Percentiles rank a stretch among this genome's conserved stretches.
Conservation (phyloP, 2,888 invertebrate species). For the Lagria hirta region DNA sequence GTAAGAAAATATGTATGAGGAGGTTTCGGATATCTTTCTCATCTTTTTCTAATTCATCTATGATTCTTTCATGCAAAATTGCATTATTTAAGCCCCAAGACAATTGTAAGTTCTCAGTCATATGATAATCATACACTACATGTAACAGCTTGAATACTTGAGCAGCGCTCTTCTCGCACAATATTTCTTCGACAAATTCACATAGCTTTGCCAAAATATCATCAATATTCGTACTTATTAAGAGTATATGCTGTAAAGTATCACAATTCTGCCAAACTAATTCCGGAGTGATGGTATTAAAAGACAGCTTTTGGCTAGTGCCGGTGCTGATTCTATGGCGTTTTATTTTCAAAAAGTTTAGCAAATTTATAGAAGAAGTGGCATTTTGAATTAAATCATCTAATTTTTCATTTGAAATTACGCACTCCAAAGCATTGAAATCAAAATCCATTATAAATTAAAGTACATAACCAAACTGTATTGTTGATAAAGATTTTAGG, state of each 20-base stretch:
- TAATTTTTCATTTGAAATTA: conserved; percentile 5
- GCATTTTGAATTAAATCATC: conserved; percentile 7
- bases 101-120: conserved; percentile 2
- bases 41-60: conserved; percentile 2
- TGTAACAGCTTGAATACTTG: conserved; percentile 12
- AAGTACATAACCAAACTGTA: background rate
- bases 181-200: too few species aligned
- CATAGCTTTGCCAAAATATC: too few species aligned
- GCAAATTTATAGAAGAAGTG: background rate
- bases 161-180: too few species aligned
- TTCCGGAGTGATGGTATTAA: too few species aligned
- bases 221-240: too few species aligned
- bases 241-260: too few species aligned
- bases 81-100: too few species aligned
- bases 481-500: background rate
- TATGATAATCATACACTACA: conserved; percentile 10
- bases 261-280: too few species aligned
- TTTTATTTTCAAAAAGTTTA: conserved; percentile 4
- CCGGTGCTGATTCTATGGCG: conserved; percentile 4
- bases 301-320: too few species aligned
- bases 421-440: background rate
- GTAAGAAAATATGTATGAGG: conserved; percentile 6
- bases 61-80: conserved; percentile 1
- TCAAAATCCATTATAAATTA: background rate
- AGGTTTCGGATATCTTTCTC: background rate